Evolutionary conservation across 1,140 invertebrate genomes (phyloP).

Genomic region (Drosophila paulistorum): DNA sequence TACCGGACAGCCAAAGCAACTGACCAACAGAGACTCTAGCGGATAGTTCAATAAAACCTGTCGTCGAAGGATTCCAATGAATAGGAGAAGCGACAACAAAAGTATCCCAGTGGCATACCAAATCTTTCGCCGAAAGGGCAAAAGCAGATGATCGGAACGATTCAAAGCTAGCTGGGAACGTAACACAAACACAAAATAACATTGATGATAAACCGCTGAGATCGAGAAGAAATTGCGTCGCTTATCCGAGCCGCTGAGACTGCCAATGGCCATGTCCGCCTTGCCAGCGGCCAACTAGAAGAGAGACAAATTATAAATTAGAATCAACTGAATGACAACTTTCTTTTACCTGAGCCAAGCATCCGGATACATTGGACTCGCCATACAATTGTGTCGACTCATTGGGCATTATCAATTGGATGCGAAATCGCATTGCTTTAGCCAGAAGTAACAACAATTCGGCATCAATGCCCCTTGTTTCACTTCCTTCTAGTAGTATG

Average conservation of each 20-base stretch:
- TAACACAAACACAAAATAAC: slow-evolving; percentile 58
- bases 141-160: slow-evolving; percentile 30
- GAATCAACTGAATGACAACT: not conserved
- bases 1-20: slow-evolving; percentile 47
- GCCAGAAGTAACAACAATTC: slow-evolving; percentile 56
- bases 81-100: slow-evolving; percentile 22
- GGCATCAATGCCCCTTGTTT: slow-evolving; percentile 57
- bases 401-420: slow-evolving; percentile 34
- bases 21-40: slow-evolving; percentile 38
- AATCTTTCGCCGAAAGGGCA: slow-evolving; percentile 41
- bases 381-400: slow-evolving; percentile 50
- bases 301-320: not conserved
- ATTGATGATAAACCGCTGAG: slow-evolving; percentile 59
- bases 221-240: slow-evolving; percentile 45
- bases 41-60: slow-evolving; percentile 22
- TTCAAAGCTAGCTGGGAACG: slow-evolving; percentile 34
- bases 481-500: slow-evolving; percentile 1
- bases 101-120: slow-evolving; percentile 34
- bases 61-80: slow-evolving; percentile 14
- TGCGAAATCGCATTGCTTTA: slow-evolving; percentile 31
- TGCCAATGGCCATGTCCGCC: slow-evolving; percentile 56
- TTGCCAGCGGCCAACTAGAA: slow-evolving; percentile 31
- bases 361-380: slow-evolving; percentile 46
- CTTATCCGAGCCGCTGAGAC: slow-evolving; percentile 56
- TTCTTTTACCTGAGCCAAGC: slow-evolving; percentile 41